Conservation (phyloP, 1,140 invertebrate genomes). For the Monomorium pharaonis region DNA sequence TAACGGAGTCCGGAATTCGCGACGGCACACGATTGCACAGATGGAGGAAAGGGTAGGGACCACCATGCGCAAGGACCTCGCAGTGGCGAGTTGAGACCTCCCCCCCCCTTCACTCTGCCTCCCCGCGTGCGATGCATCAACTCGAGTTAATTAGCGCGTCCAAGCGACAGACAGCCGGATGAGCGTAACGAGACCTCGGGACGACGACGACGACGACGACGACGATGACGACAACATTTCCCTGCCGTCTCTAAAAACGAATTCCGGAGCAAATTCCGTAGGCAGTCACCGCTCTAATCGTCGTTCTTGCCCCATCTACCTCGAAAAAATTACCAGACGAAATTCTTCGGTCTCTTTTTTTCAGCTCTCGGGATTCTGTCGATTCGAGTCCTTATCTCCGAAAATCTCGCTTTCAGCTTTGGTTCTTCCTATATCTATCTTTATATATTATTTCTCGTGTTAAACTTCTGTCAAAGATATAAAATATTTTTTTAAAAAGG, state of each 20-base stretch:
- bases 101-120: no score
- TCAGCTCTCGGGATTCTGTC: not conserved
- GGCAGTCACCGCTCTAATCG: slow-evolving; percentile 47
- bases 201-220: not conserved
- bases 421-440: not conserved
- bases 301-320: not conserved
- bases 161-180: slow-evolving; percentile 41
- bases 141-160: slow-evolving; percentile 54
- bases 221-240: not conserved
- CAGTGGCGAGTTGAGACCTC: not conserved
- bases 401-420: not conserved
- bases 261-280: slow-evolving; percentile 52
- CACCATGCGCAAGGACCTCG: not conserved
- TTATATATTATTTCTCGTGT: not conserved
- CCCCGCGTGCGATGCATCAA: slow-evolving; percentile 26
- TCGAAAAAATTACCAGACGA: slow-evolving; percentile 22
- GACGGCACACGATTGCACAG: not conserved
- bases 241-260: slow-evolving; percentile 33
- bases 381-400: not conserved
- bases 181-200: slow-evolving; percentile 49
- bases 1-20: slow-evolving; percentile 23
- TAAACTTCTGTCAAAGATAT: not conserved
- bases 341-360: not conserved
- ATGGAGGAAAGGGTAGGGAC: not conserved
- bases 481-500: not conserved